Percentiles rank a stretch among this genome's conserved stretches.
Evolutionary conservation across 2,113 vertebrate species (phyloP).

Genomic region (Alligator mississippiensis): DNA sequence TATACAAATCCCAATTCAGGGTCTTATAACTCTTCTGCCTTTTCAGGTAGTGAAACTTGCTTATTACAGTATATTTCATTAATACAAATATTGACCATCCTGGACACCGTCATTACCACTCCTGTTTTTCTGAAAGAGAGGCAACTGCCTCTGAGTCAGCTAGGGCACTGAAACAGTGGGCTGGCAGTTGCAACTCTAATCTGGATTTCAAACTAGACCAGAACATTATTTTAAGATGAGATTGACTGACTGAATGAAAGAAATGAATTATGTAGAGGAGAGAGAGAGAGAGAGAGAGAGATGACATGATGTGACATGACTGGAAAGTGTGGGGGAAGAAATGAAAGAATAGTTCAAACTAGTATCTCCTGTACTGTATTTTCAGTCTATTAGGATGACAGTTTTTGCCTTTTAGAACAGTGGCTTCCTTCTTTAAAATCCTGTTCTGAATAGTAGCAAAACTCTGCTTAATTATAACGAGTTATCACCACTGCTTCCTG

Average conservation of each 20-base stretch:
- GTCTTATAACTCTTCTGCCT: slow-evolving; percentile 12
- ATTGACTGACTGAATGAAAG: background rate
- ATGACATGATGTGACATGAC: background rate
- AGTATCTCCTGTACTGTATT: background rate
- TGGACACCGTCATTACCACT: too few species aligned
- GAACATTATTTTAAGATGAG: background rate
- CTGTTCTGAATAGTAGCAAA: background rate
- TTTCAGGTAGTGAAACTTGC: background rate
- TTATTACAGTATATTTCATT: too few species aligned
- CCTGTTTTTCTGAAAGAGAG: too few species aligned
- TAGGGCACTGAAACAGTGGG: too few species aligned
- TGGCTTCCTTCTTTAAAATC: background rate
- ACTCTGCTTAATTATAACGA: background rate
- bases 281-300: background rate
- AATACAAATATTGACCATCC: too few species aligned
- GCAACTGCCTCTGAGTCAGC: too few species aligned
- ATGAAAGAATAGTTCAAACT: background rate
- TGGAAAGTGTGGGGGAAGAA: background rate
- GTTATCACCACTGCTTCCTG: background rate
- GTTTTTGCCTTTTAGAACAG: background rate
- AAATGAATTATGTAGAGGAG: background rate
- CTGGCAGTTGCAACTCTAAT: background rate
- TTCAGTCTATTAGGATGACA: background rate
- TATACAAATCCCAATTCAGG: background rate
- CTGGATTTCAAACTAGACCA: slow-evolving; percentile 20